Evolutionary conservation across 2,113 vertebrate species (phyloP).

Genomic region (Recurvirostra avosetta): DNA sequence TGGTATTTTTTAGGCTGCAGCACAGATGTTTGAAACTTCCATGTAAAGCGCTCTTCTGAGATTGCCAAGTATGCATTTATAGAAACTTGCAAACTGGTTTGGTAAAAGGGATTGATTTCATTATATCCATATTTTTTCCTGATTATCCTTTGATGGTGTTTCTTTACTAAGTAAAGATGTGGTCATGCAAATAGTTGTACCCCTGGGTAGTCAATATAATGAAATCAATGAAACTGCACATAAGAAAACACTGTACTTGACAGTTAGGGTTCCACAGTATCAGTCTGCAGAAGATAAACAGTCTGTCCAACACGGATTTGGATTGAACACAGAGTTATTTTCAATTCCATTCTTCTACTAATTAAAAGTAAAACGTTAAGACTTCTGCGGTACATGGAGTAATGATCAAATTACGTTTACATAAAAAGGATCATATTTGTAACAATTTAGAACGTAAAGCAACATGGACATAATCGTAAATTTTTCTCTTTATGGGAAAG

Average conservation of each 20-base stretch:
- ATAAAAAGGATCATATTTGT: background rate
- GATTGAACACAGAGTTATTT: background rate
- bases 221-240: background rate
- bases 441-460: background rate
- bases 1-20: slow-evolving; percentile 10
- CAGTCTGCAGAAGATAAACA: background rate
- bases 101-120: background rate
- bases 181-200: background rate
- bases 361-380: background rate
- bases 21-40: background rate
- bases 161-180: background rate
- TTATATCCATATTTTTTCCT: background rate
- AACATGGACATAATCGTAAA: background rate
- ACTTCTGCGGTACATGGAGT: background rate
- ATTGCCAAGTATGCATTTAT: background rate
- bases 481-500: background rate
- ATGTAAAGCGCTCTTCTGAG: background rate
- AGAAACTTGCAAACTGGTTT: slow-evolving; percentile 25
- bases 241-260: background rate
- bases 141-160: background rate
- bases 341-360: background rate
- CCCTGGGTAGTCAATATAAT: background rate
- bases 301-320: background rate
- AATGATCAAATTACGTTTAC: background rate
- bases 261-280: background rate